Evolutionary conservation across 2,113 vertebrate genomes (phyloP), one percentile per base, ranked within the genome.

Genomic region (Salminus brasiliensis): DNA sequence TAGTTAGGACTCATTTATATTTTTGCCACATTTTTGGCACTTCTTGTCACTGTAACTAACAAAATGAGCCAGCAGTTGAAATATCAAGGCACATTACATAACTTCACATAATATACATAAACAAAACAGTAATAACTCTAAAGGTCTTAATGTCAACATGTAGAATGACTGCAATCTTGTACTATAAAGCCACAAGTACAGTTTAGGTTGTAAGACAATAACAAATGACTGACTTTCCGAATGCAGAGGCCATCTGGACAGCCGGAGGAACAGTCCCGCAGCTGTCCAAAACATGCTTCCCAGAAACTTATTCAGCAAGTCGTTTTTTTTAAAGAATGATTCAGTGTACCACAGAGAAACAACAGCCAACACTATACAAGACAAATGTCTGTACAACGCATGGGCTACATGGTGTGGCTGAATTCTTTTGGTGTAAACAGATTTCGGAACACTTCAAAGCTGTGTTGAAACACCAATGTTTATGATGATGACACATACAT

Each of bases 401-500:
- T 52, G 2, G n/a, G 41, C 9, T 32, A 34, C 41, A 23, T 49
- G 21, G 29, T 32, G 15, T 34, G 11, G 1, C 63, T 80, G 79
- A 86, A 88, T 30, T 72, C 2, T 25, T 71, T 59, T 62, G 5
- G 25, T 74, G n/a, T 62, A 39, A 85, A 72, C 68, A 49, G 81
- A 15, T 68, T 55, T 10, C 23, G 27, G 39, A 21, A 49, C 70
- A 71, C 55, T 25, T 73, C 41, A 75, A 29, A 53, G 67, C 57
- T 80, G 52, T 65, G 36, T 47, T 62, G 9, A 79, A 30, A 52
- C 8, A 81, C 68, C 21, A 25, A 5, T 18, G 29, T 57, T 30
- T 60, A 25, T 59, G n/a, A 69, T 30, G 11, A 36, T 18, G 6
- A 71, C 32, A 8, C 36, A 34, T 68, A 77, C 95, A 85, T 95